Evolutionary conservation across 37 sponge, comb jelly and placozoan genomes (phyloP).

Genomic region (Beroe forskalii): DNA sequence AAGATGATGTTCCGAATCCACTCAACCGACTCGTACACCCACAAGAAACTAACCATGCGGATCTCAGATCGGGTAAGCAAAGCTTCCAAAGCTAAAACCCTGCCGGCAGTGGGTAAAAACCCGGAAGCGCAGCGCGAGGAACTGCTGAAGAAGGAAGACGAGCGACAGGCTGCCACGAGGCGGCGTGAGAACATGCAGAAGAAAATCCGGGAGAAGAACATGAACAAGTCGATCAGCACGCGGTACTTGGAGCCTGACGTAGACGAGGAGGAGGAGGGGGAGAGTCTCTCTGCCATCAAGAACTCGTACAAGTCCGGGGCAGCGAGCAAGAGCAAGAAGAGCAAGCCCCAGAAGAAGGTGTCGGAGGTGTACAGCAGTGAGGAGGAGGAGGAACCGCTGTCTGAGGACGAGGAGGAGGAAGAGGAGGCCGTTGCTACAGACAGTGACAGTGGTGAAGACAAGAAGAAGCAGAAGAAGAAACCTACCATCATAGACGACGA

Average conservation of each 20-base stretch:
- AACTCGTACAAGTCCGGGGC: conserved; percentile 65
- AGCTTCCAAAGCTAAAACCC: conserved; percentile 66
- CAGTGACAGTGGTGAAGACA: conserved; percentile 26
- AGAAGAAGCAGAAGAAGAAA: conserved; percentile 63
- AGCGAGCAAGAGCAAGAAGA: conserved; percentile 32
- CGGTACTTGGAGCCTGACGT: conserved; percentile 79
- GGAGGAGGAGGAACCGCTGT: conserved; percentile 8
- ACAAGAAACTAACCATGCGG: conserved; percentile 92
- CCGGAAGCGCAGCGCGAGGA: conserved; percentile 78
- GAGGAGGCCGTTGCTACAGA: conserved; percentile 60
- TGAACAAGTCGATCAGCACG: conserved; percentile 68
- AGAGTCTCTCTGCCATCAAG: conserved; percentile 74
- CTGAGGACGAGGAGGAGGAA: conserved; percentile 37
- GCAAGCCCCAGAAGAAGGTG: background rate
- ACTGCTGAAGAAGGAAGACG: conserved; percentile 91
- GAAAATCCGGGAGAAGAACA: conserved; percentile 71
- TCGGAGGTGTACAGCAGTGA: conserved; percentile 64
- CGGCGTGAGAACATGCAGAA: conserved; percentile 77
- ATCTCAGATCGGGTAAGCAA: conserved; percentile 92
- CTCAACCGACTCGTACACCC: conserved; percentile 95
- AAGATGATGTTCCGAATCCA: conserved; percentile 81
- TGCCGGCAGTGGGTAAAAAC: conserved; percentile 89
- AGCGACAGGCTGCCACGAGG: conserved; percentile 71
- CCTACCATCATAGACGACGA: conserved; percentile 42
- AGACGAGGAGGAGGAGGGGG: conserved; percentile 69